These are phyloP conservation scores for Latrodectus geometricus DNA, from an alignment of 1,140 invertebrate genomes.

Conservation along the genomic window DNA sequence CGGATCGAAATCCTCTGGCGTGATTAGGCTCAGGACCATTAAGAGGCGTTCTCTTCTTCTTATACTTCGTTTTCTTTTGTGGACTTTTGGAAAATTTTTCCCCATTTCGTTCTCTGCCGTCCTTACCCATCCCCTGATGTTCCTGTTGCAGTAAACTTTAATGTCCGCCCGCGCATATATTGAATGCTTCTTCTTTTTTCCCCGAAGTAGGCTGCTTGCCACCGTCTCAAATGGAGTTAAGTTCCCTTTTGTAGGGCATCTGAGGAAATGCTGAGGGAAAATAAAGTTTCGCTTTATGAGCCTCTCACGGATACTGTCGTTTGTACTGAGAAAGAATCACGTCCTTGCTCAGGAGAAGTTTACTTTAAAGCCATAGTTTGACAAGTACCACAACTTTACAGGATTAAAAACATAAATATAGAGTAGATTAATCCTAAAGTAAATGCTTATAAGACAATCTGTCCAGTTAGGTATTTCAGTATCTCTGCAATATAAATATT, in stretches of 20 bases:
- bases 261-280: neutral
- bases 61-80: conserved; percentile 12
- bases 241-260: neutral
- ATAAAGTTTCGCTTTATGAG: conserved; percentile 30
- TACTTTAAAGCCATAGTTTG: neutral
- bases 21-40: conserved; percentile 54
- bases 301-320: conserved; percentile 12
- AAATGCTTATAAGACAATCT: no score
- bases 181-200: conserved; percentile 20
- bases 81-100: neutral
- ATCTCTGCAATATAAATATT: no score
- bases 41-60: conserved; percentile 18
- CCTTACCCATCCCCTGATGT: conserved; percentile 8
- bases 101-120: neutral
- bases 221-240: neutral
- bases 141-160: conserved; percentile 56
- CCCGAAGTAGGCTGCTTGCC: conserved; percentile 6
- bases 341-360: no score
- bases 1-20: conserved; percentile 47
- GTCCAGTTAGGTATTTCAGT: no score
- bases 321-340: neutral
- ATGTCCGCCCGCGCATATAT: conserved; percentile 58
- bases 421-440: no score
- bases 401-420: neutral
- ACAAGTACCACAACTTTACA: neutral